Base-by-base conservation (phyloP, 2,888 invertebrate species). In the Apamea sordens region DNA sequence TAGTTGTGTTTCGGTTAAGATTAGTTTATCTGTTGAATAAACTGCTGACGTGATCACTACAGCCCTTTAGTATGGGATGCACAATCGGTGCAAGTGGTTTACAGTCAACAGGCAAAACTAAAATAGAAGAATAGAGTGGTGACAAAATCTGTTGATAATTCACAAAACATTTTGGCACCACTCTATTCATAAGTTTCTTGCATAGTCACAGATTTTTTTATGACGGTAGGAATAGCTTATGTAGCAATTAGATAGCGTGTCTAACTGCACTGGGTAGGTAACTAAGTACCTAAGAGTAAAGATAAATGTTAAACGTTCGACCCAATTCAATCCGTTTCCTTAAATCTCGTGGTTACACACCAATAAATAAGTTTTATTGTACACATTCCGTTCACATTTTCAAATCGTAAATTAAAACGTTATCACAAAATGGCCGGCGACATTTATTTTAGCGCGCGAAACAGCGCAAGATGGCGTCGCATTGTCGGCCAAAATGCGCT, bases 401-500 rank as follows among this genome's bases (percentile, higher is more conserved):
- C 61, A 65, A 86, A 82, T 77, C 69, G 67, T 82, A 88, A 82
- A 73, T 87, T 75, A 69, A 64, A 77, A 75, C 76, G 77, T 82
- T 75, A 80, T 80, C 68, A 63, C 82, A 82, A 83, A 83, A 85
- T 78, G 82, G 76, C 68, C 15, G 72, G n/a, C 36, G 75, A 84
- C 73, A 82, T 89, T 70, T 88, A 84, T 89, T 90, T 88, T 82
- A 86, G 84, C 86, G 86, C 86, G 86, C 84, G 82, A 89, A 90
- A 85, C 78, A 84, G 71, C 81, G 88, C 87, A 87, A 92, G 90
- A 91, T 91, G 90, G 93, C 88, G 86, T 77, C 84, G 79, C 84
- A 89, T 91, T 92, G 90, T 92, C 89, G 85, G 86, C 80, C 77
- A 81, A 87, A 89, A 90, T 90, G 91, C 87, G 77, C 83, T 76